Evolutionary conservation across 2,888 invertebrate genomes (phyloP), one percentile per base, ranked within the genome.

Genomic region (Volucella inanis): DNA sequence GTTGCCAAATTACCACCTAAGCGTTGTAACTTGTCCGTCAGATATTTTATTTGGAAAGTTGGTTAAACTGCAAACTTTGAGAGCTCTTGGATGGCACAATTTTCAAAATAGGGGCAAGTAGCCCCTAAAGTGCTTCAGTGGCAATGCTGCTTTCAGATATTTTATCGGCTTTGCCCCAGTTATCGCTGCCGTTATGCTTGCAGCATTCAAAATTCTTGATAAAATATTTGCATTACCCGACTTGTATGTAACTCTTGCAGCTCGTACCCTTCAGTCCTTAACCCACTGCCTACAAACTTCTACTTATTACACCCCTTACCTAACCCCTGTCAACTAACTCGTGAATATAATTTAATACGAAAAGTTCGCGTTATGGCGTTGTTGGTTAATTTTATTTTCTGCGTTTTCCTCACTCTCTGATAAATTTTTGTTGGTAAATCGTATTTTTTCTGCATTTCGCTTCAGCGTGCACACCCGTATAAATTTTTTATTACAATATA

Each of bases 261-360:
- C 18, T 61, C 59, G 65, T 77, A 71, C 43, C 65, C 65, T 64
- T 31, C 65, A 57, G 65, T 65, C 41, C 64, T 41, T 57, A 55
- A 57, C 49, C 22, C 41, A n/a, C 49, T 41, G 14, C 6, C 45
- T 14, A 12, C n/a, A 31, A 47, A 6, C 31, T 31, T 31, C 9
- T n/a, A 41, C 8, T 8, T 49, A 10, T 12, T 43, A 9, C 54
- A 43, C 11, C 64, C n/a, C 8, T n/a, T 15, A n/a, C 47, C n/a
- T 12, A n/a, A 18, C 38, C 18, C 12, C 43, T 55, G n/a, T 43
- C 10, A 50, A 76, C 31, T 31, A 65, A 74, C 57, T 65, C 64
- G 68, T 72, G 80, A 86, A 86, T 77, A 86, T 86, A 86, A 86
- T 86, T 86, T 86, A 77, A 81, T 77, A 68, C 74, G 82, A 78